phyloP scores from a whole-genome alignment of 2,888 invertebrate species.

The Drosophila austrosaltans region DNA sequence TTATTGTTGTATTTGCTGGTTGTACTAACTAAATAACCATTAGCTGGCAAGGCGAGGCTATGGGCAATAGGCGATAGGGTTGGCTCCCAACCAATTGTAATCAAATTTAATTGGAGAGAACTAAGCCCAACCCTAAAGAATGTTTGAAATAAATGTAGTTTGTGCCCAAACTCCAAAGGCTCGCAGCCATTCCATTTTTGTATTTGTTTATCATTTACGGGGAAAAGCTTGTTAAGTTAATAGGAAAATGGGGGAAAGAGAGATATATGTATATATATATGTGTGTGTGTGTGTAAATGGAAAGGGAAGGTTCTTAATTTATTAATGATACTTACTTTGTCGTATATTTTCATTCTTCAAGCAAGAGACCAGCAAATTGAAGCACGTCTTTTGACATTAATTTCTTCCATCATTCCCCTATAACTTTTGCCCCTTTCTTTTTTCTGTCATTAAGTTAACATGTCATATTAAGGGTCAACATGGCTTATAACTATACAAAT shows the following conservation, averaged over 20 bases:
- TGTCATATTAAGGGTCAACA: constrained; percentile 2
- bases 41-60: constrained; percentile 21
- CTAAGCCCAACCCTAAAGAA: constrained; percentile 19
- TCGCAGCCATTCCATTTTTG: constrained; percentile 4
- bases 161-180: not conserved
- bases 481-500: not conserved
- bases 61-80: constrained; percentile 53
- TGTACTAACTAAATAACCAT: constrained; percentile 57
- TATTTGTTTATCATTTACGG: constrained; percentile 62
- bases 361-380: constrained; percentile 42
- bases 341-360: constrained; percentile 34
- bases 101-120: constrained; percentile 72
- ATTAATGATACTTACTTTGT: constrained; percentile 54
- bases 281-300: not conserved
- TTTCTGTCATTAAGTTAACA: constrained; percentile 1
- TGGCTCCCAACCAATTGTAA: constrained; percentile 66
- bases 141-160: constrained; percentile 24
- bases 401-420: constrained; percentile 48
- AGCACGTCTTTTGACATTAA: constrained; percentile 65
- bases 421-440: constrained; percentile 1
- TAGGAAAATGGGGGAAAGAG: constrained; percentile 49
- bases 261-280: not conserved
- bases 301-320: constrained; percentile 53
- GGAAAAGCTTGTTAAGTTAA: constrained; percentile 77
- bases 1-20: not conserved